These are phyloP conservation scores for Heloderma charlesbogerti DNA, from an alignment of 2,113 vertebrate species.

Conservation along the genomic window DNA sequence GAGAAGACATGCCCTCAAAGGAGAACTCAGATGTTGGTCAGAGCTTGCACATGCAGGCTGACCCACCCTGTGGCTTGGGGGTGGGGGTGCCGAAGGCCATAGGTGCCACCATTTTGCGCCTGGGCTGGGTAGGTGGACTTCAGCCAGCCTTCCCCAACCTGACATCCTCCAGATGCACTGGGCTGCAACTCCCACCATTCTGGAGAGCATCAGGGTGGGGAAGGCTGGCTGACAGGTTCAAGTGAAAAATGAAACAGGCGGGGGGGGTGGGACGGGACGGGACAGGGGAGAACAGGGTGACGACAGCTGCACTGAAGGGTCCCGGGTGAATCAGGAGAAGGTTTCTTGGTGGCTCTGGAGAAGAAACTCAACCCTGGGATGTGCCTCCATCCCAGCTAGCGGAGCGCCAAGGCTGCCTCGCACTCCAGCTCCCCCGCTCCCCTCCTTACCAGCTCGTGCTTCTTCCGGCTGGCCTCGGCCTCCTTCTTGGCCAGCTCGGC, in stretches of 20 bases:
- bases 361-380: not conserved
- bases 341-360: not conserved
- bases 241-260: not conserved
- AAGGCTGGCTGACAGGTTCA: no score
- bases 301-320: not conserved
- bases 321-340: not conserved
- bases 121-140: not conserved
- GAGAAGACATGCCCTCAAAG: no score
- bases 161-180: no score
- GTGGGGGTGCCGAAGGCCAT: no score
- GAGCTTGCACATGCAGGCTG: no score
- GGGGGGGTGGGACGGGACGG: not conserved
- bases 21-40: no score
- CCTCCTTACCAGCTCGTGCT: conserved; percentile 90
- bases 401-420: not conserved
- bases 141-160: no score
- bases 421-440: rapidly evolving
- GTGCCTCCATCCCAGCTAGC: not conserved
- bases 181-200: no score
- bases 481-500: conserved; percentile 93
- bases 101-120: no score
- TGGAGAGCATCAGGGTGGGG: no score
- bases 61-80: no score
- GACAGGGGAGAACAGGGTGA: not conserved
- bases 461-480: conserved; percentile 94